Evolutionary conservation across 2,888 invertebrate genomes (phyloP).

Genomic region (Steinernema hermaphroditum): DNA sequence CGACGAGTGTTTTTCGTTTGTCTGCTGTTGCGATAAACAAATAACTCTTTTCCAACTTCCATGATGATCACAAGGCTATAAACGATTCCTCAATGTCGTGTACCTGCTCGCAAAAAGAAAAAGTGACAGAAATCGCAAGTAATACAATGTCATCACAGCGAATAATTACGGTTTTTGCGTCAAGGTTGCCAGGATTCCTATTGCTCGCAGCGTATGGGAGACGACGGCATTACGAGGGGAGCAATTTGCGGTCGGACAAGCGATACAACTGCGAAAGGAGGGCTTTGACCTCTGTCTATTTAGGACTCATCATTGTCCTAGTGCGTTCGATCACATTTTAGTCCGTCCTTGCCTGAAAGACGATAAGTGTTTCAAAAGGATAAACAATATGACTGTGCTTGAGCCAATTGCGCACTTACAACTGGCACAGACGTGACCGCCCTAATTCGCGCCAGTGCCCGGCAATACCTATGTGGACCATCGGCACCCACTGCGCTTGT

Average conservation of each 20-base stretch:
- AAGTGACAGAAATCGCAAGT: neutral
- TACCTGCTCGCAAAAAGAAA: neutral
- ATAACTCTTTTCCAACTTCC: too few relatives aligned
- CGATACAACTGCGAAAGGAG: conserved; percentile 20
- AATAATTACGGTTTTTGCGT: conserved; percentile 30
- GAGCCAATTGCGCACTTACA: neutral
- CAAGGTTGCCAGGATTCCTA: conserved; percentile 25
- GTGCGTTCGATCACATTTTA: neutral
- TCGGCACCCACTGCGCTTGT: neutral
- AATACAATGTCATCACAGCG: neutral
- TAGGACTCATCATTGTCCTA: conserved; percentile 27
- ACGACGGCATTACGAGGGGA: neutral
- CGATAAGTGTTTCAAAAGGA: conserved; percentile 24
- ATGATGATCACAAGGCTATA: neutral
- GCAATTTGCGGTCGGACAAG: conserved; percentile 26
- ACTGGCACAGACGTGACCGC: neutral
- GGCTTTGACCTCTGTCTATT: conserved; percentile 24
- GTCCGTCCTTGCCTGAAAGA: neutral
- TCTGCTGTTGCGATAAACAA: too few relatives aligned
- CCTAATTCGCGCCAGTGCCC: neutral
- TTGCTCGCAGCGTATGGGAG: neutral
- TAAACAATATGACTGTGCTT: neutral
- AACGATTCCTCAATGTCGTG: conserved; percentile 1
- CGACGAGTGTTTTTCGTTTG: too few relatives aligned
- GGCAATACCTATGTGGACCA: neutral